Evolutionary conservation across 2,113 vertebrate genomes (phyloP).

Genomic region (Chaetura pelagica): DNA sequence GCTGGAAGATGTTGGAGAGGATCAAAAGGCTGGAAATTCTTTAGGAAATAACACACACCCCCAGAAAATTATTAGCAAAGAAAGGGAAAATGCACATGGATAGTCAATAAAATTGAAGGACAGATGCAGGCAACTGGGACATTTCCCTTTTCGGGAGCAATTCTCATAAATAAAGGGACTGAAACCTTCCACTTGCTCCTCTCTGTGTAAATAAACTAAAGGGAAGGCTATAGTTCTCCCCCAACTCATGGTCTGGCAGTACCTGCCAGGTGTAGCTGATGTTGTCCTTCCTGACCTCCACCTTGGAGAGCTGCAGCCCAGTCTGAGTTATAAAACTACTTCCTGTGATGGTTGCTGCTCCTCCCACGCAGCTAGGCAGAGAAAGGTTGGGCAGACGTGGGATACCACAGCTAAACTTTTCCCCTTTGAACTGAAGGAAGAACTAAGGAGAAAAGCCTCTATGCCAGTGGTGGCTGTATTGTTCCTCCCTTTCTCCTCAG

Average conservation of each 20-base stretch:
- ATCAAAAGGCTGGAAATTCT: neutral
- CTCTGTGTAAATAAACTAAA: neutral
- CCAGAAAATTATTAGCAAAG: neutral
- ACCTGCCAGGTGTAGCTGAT: neutral
- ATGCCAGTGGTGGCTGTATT: neutral
- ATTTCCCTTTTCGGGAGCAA: neutral
- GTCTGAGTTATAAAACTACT: neutral
- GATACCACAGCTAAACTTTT: neutral
- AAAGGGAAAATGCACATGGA: neutral
- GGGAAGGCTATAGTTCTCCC: neutral
- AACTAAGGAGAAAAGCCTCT: fast-evolving
- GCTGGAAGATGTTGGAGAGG: neutral
- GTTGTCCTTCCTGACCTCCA: neutral
- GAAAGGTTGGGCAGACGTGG: neutral
- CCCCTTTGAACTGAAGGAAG: neutral
- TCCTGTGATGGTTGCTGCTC: neutral
- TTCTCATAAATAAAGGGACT: neutral
- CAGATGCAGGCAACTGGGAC: neutral
- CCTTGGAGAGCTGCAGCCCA: neutral
- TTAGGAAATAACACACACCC: neutral
- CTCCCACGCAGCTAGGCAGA: neutral
- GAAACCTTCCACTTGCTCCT: neutral
- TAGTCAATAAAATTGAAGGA: neutral
- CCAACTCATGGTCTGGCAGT: neutral
- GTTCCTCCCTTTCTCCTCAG: neutral